Conservation (phyloP, 1,140 invertebrate species). For the Aphis craccivora region DNA sequence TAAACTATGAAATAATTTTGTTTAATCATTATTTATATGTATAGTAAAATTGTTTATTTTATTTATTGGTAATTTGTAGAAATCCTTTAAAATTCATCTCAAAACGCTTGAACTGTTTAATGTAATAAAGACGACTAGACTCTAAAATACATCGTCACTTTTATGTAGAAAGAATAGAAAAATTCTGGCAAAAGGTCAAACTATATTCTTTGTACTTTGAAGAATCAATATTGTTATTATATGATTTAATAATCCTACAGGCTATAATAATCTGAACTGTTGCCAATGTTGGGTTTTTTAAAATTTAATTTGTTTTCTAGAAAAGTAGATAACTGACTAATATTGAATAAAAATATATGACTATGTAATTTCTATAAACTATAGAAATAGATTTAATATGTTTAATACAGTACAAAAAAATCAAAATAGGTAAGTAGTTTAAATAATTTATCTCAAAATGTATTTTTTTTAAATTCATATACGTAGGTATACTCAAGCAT, state of each 20-base stretch:
- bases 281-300: not conserved
- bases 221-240: not conserved
- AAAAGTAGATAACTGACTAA: not conserved
- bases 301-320: not conserved
- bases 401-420: too few relatives aligned
- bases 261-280: not conserved
- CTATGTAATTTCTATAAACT: too few relatives aligned
- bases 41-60: too few relatives aligned
- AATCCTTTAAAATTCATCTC: not conserved
- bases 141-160: not conserved
- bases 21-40: too few relatives aligned
- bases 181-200: not conserved
- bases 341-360: not conserved
- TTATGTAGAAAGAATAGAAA: not conserved
- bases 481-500: too few relatives aligned
- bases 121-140: constrained; percentile 32
- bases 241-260: too few relatives aligned
- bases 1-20: too few relatives aligned
- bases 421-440: too few relatives aligned
- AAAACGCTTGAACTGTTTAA: not conserved
- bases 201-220: not conserved
- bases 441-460: too few relatives aligned
- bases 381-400: too few relatives aligned
- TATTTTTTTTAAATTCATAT: too few relatives aligned
- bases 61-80: not conserved